These are phyloP conservation scores for Macrostomum cliftonense DNA, from an alignment of 2,888 invertebrate genomes.

Conservation along the genomic window DNA sequence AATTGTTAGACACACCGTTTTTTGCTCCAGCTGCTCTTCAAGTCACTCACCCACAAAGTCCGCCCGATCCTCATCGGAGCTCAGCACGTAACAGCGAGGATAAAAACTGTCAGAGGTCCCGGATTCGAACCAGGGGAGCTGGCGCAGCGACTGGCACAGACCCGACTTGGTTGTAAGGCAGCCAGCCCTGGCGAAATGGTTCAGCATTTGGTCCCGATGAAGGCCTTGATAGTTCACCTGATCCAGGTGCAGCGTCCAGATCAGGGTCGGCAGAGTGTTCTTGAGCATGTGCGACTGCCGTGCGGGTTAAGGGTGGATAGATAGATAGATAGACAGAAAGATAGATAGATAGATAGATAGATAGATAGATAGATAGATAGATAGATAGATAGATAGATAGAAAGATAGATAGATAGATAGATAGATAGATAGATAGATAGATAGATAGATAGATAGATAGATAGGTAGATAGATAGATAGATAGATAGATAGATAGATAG, in stretches of 20 bases:
- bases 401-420: no score
- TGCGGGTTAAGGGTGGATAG: not conserved
- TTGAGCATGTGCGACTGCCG: conserved; percentile 35
- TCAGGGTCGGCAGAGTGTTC: conserved; percentile 47
- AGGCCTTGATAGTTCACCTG: conserved; percentile 53
- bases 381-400: no score
- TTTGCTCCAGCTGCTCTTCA: no score
- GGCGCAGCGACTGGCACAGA: conserved; percentile 17
- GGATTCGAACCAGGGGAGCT: conserved; percentile 18
- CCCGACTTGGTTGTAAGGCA: conserved; percentile 55
- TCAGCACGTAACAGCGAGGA: conserved; percentile 62
- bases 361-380: no score
- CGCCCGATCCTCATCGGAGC: conserved; percentile 20
- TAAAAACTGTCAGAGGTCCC: conserved; percentile 54
- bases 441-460: no score
- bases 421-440: no score
- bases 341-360: no score
- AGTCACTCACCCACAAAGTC: conserved; percentile 17
- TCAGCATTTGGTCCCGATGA: conserved; percentile 51
- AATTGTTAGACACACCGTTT: no score
- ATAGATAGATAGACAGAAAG: no score
- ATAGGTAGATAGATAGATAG: no score
- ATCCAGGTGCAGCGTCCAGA: conserved; percentile 72
- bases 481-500: no score
- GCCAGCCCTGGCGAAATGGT: conserved; percentile 60